Evolutionary conservation across 2,888 invertebrate species (phyloP), one percentile per base, ranked within the genome.

Genomic region (Nesidiocoris tenuis): DNA sequence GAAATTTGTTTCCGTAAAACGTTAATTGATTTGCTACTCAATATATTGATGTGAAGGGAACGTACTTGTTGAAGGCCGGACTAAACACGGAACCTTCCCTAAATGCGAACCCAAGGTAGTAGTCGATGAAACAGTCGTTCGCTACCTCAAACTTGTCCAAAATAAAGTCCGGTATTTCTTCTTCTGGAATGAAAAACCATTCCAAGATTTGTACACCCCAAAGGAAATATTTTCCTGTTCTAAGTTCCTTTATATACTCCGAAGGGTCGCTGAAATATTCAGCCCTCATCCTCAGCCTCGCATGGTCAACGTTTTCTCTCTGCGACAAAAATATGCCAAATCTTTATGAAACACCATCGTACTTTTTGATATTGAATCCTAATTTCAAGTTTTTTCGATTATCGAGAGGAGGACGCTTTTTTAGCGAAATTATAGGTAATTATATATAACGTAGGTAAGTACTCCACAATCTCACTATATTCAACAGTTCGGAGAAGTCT

Each of bases 71-170:
- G 19, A 56, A 74, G 3, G 74, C 56, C 0, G 22, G 55, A 18
- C 12, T 7, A 24, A 64, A 76, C 0, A 72, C 65, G 2, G 57
- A 16, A 25, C 77, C 77, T 39, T 65, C 54, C 9, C 77, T 70
- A 23, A 77, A 64, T 2, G 71, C 75, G 18, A 75, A 75, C n/a
- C 65, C 68, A 3, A 71, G 54, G 21, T 59, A 75, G 56, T 77
- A 77, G 5, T 70, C 75, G 18, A 75, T 75, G 71, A 77, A 77
- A 55, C 77, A 77, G 12, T 75, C n/a, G 1, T 57, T 25, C 0
- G 70, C 17, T 0, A 64, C 70, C 66, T 77, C 75, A 54, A 68
- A 77, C 0, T 24, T 54, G 0, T 39, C 21, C 25, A 77, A 72
- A 54, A 72, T 59, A 17, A 57, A 21, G 9, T 65, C 39, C 2